Base-by-base conservation (phyloP, 2,113 vertebrate genomes). In the Atherinomorus stipes region DNA sequence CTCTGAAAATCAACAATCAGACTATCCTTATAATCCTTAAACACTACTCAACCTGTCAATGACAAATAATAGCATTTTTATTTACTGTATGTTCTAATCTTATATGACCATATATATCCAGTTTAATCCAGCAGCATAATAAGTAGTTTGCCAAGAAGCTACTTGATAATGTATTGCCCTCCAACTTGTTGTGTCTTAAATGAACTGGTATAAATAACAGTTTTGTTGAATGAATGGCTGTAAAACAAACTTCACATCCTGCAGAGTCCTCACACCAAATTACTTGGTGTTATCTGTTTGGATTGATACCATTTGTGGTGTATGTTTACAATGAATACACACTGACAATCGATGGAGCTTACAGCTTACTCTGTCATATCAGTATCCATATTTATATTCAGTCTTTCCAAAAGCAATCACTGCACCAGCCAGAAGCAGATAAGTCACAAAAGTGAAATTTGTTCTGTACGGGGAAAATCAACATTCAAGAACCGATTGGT, bases 401-500 rank as follows among this genome's bases (percentile, higher is more conserved):
- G 40, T 69, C 64, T 47, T 72, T 57, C 59, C 49, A 64, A 42
- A 78, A 84, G 62, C 45, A 47, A 66, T 62, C 73, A 68, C n/a
- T 70, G 44, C 64, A 58, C 40, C 66, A 77, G 56, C 66, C 42
- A 73, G 70, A 53, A 50, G 63, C 31, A 68, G 56, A 78, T 71
- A 75, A 74, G 58, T 78, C 34, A 68, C 67, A 52, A 87, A 74
- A 82, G 53, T 67, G n/a, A 78, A 34, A 64, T 64, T 50, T 51
- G 8, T 22, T 31, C 59, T 38, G 38, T 59, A 67, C 60, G 57
- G 64, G 64, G 72, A 56, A 83, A 81, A 85, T 89, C 74, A 88
- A 53, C 78, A 87, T 89, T 89, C 85, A 85, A 71, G 59, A 66
- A 83, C 65, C 70, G 64, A 53, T 51, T 34, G 65, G 70, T 80